Percentiles rank a stretch among this genome's conserved stretches.
These are phyloP conservation scores for Chrysodeixis includens DNA, from an alignment of 2,888 invertebrate genomes.

Conservation along the genomic window DNA sequence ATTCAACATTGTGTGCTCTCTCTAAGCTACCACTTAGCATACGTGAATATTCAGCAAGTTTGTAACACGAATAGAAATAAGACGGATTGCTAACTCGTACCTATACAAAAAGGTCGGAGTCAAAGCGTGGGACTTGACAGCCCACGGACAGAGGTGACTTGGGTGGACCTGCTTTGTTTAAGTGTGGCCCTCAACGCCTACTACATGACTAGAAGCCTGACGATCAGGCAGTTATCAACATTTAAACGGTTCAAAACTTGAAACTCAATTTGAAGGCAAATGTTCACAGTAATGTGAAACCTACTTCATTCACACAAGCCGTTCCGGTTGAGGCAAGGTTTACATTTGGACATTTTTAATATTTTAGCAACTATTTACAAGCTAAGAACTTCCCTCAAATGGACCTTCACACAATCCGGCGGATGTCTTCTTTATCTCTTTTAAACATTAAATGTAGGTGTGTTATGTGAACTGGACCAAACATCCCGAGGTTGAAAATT, in stretches of 20 bases:
- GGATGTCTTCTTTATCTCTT: conserved; percentile 83
- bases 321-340: conserved; percentile 15
- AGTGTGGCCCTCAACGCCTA: conserved; percentile 76
- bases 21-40: conserved; percentile 72
- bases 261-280: neutral
- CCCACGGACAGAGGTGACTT: conserved; percentile 77
- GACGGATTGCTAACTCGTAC: conserved; percentile 71
- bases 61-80: conserved; percentile 70
- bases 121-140: conserved; percentile 77
- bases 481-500: conserved; percentile 56
- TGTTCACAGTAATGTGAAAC: neutral
- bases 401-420: conserved; percentile 76
- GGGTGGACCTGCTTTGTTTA: conserved; percentile 76
- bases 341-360: conserved; percentile 41
- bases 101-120: conserved; percentile 77
- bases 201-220: conserved; percentile 62
- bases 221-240: conserved; percentile 59
- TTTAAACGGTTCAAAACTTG: conserved; percentile 24
- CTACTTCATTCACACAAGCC: conserved; percentile 5
- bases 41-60: conserved; percentile 79
- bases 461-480: conserved; percentile 74
- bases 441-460: conserved; percentile 79
- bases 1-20: conserved; percentile 67
- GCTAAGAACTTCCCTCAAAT: conserved; percentile 60
- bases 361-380: conserved; percentile 36